Evolutionary conservation across 1,140 invertebrate genomes (phyloP), one percentile per base, ranked within the genome.

Genomic region (Mylabris phalerata): DNA sequence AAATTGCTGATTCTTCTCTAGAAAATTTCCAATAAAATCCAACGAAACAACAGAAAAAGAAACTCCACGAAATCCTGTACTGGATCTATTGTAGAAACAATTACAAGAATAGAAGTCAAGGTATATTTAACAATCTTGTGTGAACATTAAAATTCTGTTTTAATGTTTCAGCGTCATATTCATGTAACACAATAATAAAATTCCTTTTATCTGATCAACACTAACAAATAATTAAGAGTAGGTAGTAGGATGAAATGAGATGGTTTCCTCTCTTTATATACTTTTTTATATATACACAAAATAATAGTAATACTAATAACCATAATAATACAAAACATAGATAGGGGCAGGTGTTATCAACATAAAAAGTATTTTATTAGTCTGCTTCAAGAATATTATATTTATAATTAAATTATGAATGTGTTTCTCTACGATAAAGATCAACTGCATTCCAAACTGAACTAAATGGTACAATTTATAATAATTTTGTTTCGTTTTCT

Each of bases 281-380:
- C 32, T 32, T 32, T 32, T 32, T 32, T 32, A 32, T 32, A 32
- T 32, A 32, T 5, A 32, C 19, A 19, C 19, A 19, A 19, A 19
- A 19, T 19, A 19, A 19, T 19, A 19, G 19, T 19, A 19, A 19
- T 19, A 19, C 19, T 19, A 19, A 19, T 19, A 19, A 19, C 1
- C 19, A 32, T 4, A 32, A 32, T 32, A 32, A 32, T 32, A 32
- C 32, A 32, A 32, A 32, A 32, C 9, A 9, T 47, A 19, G 24
- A 43, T 47, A 48, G 54, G 44, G 46, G 54, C 54, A 47, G 39
- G 38, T 56, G 46, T 32, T 56, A 56, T 32, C 13, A 38, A 48
- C 38, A 56, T 48, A 56, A 56, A 56, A 56, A 56, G 48, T 56
- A 48, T 46, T 56, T 56, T 56, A 56, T 56, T 55, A 25, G 40